phyloP scores from a whole-genome alignment of 2,888 invertebrate genomes.

The Cryptosula pallasiana region DNA sequence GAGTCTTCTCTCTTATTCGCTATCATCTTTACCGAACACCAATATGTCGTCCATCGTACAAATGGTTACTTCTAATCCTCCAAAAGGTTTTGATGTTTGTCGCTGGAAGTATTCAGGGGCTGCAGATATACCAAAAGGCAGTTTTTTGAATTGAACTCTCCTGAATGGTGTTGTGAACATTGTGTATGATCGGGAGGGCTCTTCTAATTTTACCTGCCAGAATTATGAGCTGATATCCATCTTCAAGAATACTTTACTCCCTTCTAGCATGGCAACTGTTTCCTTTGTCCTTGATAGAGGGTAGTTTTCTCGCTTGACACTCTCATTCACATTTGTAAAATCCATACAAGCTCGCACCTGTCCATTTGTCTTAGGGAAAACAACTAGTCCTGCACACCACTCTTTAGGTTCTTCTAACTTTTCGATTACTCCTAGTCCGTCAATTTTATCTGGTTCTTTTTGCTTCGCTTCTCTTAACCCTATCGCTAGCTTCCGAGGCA shows the following conservation, averaged over 20 bases:
- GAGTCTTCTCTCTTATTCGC: background rate
- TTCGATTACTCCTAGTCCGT: background rate
- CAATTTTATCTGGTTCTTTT: background rate
- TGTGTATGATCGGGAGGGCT: background rate
- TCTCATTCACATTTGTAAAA: background rate
- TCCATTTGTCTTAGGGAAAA: background rate
- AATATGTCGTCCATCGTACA: background rate
- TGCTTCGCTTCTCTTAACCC: background rate
- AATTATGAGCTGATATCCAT: background rate
- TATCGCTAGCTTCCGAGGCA: background rate
- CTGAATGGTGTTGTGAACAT: too few species aligned
- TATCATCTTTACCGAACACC: background rate
- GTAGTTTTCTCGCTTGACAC: background rate
- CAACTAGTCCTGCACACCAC: background rate
- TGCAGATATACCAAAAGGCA: background rate
- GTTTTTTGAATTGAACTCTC: background rate
- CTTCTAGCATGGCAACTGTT: too few species aligned
- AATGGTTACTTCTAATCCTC: background rate
- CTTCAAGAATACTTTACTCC: background rate
- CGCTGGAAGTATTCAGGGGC: background rate
- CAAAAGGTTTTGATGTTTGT: background rate
- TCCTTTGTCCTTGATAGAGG: too few species aligned
- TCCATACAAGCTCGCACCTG: background rate
- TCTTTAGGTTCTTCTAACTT: background rate
- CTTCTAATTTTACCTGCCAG: background rate